phyloP scores from a whole-genome alignment of 2,888 invertebrate genomes.

The Torymus aiolomorphi region DNA sequence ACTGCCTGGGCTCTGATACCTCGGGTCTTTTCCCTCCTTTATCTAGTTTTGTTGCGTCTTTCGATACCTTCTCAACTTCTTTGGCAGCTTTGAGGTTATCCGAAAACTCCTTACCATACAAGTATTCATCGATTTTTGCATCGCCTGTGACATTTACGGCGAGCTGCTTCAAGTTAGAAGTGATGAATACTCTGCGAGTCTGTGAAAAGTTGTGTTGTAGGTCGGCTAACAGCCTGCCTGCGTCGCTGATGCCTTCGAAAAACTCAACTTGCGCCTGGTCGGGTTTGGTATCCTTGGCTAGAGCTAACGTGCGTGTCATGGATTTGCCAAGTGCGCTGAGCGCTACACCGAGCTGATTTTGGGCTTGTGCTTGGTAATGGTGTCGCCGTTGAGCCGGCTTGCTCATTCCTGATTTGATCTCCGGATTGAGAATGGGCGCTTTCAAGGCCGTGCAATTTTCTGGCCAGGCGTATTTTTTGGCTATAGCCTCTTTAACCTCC shows the following conservation, averaged over 20 bases:
- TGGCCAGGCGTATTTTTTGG: background rate
- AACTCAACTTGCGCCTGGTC: background rate
- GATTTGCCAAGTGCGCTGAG: background rate
- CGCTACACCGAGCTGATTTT: background rate
- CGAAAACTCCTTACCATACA: constrained; percentile 25
- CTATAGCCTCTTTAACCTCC: too few relatives aligned
- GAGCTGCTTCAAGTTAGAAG: background rate
- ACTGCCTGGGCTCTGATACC: too few relatives aligned
- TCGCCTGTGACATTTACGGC: background rate
- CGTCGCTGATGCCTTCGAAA: background rate
- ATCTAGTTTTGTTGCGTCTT: too few relatives aligned
- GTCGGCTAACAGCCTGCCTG: background rate
- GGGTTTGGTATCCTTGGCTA: background rate
- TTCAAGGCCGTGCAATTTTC: background rate
- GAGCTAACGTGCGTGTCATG: background rate
- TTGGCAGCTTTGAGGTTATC: constrained; percentile 23
- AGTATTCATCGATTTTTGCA: background rate
- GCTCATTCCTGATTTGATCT: background rate
- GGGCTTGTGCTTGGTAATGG: background rate
- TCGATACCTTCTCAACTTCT: constrained; percentile 5
- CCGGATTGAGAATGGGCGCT: constrained; percentile 1
- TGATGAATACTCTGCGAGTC: background rate
- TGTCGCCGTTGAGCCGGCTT: background rate
- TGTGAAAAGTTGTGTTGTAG: background rate
- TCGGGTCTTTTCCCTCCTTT: too few relatives aligned